A percentile compares a stretch with the other conserved stretches of the same genome.
Conservation (phyloP, 2,113 vertebrate genomes). For the Eretmochelys imbricata region DNA sequence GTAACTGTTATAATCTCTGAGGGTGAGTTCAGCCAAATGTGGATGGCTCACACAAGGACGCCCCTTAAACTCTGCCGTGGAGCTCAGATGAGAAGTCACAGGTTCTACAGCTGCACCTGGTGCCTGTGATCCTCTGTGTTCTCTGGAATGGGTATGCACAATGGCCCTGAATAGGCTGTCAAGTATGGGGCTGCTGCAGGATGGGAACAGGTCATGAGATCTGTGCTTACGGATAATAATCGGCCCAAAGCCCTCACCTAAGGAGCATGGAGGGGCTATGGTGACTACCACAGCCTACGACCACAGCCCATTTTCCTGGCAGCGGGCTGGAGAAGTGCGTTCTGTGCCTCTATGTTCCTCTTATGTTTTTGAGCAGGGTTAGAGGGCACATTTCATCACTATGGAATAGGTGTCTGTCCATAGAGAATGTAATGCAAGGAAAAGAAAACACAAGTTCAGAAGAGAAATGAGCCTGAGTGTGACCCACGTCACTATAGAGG, state of each 20-base stretch:
- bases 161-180: neutral
- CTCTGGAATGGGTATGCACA: neutral
- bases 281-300: rapidly evolving
- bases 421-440: neutral
- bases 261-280: neutral
- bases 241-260: neutral
- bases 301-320: rapidly evolving
- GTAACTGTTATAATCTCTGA: neutral
- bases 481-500: neutral
- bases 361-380: neutral
- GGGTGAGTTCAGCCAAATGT: neutral
- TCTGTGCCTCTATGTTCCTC: neutral
- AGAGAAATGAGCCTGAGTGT: neutral
- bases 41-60: neutral
- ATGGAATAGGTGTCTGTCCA: neutral
- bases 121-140: neutral
- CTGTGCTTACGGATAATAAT: rapidly evolving
- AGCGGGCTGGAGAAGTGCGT: neutral
- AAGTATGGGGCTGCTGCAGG: neutral
- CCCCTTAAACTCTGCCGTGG: rapidly evolving
- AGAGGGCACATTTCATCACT: neutral
- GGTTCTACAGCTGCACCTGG: neutral
- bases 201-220: neutral
- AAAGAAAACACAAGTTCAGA: neutral
- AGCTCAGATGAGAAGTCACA: neutral